These are phyloP conservation scores for Pelobates cultripes DNA, from an alignment of 2,797 vertebrate species.

Conservation along the genomic window DNA sequence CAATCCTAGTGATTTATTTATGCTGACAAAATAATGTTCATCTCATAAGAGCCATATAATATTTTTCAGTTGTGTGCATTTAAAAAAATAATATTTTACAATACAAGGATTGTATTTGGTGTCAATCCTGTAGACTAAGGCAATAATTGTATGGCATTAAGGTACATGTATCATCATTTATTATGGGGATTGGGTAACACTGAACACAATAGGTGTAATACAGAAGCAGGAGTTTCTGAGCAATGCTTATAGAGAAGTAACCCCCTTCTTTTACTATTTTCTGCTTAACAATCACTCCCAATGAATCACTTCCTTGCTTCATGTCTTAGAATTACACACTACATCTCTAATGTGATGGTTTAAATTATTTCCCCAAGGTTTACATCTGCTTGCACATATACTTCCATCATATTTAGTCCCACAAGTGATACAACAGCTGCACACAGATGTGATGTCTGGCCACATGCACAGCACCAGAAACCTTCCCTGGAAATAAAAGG, in stretches of 20 bases:
- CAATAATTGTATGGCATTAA: too few species aligned
- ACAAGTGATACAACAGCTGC: conserved; percentile 38
- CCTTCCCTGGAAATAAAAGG: conserved; percentile 14
- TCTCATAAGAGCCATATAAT: too few species aligned
- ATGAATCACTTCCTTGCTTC: neutral
- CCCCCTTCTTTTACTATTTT: neutral
- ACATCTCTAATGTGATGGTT: conserved; percentile 12
- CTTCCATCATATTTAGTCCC: conserved; percentile 13
- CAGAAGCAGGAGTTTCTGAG: neutral
- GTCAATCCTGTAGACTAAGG: too few species aligned
- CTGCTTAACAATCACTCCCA: neutral
- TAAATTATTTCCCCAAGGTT: conserved; percentile 8
- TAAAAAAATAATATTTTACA: too few species aligned
- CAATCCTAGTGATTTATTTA: too few species aligned
- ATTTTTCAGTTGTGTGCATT: too few species aligned
- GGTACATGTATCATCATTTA: too few species aligned
- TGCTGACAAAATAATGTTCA: too few species aligned
- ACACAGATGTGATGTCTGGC: conserved; percentile 25
- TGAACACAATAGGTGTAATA: neutral
- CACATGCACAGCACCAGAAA: neutral
- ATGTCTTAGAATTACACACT: neutral
- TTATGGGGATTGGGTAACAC: too few species aligned
- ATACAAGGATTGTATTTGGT: too few species aligned
- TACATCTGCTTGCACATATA: conserved; percentile 33
- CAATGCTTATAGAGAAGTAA: neutral